A percentile compares a stretch with the other conserved stretches of the same genome.
Conservation (phyloP, 2,113 vertebrate species). For the Apaloderma vittatum region DNA sequence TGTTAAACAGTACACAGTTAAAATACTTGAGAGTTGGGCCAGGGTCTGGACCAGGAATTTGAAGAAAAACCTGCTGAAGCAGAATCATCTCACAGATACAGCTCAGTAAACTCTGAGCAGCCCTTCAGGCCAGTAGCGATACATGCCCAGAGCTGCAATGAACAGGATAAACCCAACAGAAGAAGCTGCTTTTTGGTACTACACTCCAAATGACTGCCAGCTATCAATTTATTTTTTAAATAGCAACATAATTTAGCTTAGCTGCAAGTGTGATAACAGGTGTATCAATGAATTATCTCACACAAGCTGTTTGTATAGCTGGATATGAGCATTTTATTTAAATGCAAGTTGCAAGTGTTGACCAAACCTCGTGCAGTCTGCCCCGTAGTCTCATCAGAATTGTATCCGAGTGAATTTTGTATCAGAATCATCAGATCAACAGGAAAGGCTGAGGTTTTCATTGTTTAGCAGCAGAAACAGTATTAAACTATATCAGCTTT, state of each 20-base stretch:
- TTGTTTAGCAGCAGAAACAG: background rate
- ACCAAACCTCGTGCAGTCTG: background rate
- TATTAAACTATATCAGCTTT: background rate
- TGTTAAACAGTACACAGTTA: background rate
- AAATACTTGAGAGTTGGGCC: too few species aligned
- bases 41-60: background rate
- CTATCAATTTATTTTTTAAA: background rate
- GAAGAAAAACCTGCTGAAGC: background rate
- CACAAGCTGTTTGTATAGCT: background rate
- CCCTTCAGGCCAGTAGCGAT: background rate
- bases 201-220: background rate
- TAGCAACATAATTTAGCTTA: background rate
- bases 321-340: background rate
- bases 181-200: background rate
- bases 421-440: background rate
- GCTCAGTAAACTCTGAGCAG: background rate
- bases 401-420: background rate
- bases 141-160: fast-evolving
- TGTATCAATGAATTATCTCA: background rate
- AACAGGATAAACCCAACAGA: background rate
- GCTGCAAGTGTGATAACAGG: background rate
- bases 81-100: background rate
- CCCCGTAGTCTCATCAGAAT: background rate
- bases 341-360: background rate
- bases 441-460: background rate